phyloP scores from a whole-genome alignment of 2,888 invertebrate genomes.

The Philhelius pedissequus region DNA sequence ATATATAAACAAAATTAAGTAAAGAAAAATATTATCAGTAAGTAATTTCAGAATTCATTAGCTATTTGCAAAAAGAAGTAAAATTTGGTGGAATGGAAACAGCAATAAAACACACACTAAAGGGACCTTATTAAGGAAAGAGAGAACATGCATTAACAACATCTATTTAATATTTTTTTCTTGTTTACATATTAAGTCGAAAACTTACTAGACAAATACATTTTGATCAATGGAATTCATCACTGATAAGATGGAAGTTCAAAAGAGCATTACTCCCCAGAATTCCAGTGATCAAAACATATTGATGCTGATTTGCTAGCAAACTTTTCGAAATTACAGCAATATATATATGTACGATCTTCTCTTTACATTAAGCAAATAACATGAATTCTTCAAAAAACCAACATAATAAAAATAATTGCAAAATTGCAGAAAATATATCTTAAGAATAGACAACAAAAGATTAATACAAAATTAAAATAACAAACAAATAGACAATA shows the following conservation, averaged over 20 bases:
- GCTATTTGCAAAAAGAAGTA: slow-evolving; percentile 3
- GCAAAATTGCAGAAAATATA: not conserved
- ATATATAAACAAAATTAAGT: slow-evolving; percentile 38
- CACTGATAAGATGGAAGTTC: slow-evolving; percentile 18
- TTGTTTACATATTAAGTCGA: not conserved
- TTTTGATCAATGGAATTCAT: slow-evolving; percentile 72
- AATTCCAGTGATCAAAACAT: slow-evolving; percentile 74
- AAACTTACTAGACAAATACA: slow-evolving; percentile 52
- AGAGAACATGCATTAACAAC: slow-evolving; percentile 55
- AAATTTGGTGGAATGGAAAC: slow-evolving; percentile 20
- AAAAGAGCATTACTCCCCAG: not conserved
- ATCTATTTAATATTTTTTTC: slow-evolving; percentile 23
- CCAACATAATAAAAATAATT: slow-evolving; percentile 19
- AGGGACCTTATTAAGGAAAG: not conserved
- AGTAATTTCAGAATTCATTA: not conserved
- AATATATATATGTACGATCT: not conserved
- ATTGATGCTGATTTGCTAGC: slow-evolving; percentile 74
- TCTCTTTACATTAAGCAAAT: not conserved
- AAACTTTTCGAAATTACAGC: not conserved
- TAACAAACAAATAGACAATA: slow-evolving; percentile 14
- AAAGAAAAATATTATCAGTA: not conserved
- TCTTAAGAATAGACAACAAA: slow-evolving; percentile 64
- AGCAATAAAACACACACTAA: slow-evolving; percentile 34
- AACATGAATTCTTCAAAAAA: not conserved
- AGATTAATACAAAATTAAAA: slow-evolving; percentile 25